A percentile compares a stretch with the other conserved stretches of the same genome.
phyloP scores from a whole-genome alignment of 2,888 invertebrate species.

The Lobophora halterata region DNA sequence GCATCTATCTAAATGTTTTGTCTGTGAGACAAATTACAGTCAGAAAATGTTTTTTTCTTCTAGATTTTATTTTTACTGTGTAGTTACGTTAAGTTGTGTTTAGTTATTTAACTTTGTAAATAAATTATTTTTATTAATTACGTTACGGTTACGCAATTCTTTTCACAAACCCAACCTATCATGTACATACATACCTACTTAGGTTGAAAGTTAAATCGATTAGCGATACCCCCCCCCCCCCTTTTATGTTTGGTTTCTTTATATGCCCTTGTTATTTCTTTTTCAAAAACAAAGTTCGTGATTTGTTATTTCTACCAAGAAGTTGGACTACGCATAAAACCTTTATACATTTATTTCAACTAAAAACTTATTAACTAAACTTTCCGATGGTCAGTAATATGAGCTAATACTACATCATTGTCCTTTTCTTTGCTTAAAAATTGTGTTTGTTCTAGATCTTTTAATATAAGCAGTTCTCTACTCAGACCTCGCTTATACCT shows the following conservation, averaged over 20 bases:
- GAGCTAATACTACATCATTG: slow-evolving; percentile 47
- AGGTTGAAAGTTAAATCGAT: no score
- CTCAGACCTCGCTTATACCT: slow-evolving; percentile 47
- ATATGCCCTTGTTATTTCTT: background rate
- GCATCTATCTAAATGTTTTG: slow-evolving; percentile 32
- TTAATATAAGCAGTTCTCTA: slow-evolving; percentile 49
- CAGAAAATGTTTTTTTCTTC: background rate
- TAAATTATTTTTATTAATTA: slow-evolving; percentile 20
- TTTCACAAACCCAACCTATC: no score
- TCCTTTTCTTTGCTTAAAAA: slow-evolving; percentile 52
- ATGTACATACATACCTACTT: no score
- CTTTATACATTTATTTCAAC: slow-evolving; percentile 1
- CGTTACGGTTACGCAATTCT: no score
- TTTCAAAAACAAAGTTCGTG: no score
- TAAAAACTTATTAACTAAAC: background rate
- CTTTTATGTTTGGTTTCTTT: background rate
- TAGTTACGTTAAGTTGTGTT: slow-evolving; percentile 3
- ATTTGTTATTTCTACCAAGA: no score
- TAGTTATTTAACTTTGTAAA: slow-evolving; percentile 14
- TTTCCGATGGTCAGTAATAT: slow-evolving; percentile 59
- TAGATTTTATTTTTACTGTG: slow-evolving; percentile 5
- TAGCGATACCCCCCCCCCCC: no score
- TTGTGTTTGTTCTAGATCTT: slow-evolving; percentile 62
- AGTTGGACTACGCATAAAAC: no score
- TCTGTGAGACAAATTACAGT: slow-evolving; percentile 21